Conservation (phyloP, 2,113 vertebrate species). For the Forbesichthys agassizii region DNA sequence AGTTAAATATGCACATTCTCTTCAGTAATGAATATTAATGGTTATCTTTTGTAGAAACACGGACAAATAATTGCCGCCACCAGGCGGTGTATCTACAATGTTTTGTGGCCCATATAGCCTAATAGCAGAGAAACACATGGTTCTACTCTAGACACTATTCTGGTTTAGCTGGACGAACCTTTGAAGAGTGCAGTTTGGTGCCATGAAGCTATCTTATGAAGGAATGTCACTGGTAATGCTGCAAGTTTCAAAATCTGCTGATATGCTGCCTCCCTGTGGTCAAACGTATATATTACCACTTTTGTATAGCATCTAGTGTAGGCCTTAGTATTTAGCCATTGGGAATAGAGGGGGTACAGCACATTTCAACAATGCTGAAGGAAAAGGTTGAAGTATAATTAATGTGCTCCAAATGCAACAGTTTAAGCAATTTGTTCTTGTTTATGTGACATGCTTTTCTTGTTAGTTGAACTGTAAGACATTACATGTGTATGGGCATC, state of each 20-base stretch:
- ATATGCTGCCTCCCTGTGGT: conserved; percentile 53
- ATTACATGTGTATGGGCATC: not conserved
- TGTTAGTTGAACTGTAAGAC: conserved; percentile 1
- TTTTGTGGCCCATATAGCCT: not conserved
- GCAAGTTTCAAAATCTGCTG: not conserved
- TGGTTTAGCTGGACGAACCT: no score
- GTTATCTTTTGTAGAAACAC: no score
- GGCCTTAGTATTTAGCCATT: not conserved
- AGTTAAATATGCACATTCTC: no score
- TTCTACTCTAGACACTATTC: not conserved
- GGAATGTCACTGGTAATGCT: no score
- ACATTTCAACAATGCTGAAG: not conserved
- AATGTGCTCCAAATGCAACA: conserved; percentile 2
- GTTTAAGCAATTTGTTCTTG: conserved; percentile 7
- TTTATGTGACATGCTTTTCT: conserved; percentile 12
- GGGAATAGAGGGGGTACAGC: not conserved
- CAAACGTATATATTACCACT: conserved; percentile 40
- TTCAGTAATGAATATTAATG: no score
- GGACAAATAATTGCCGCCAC: not conserved
- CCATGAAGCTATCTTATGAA: not conserved
- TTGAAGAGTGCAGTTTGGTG: not conserved
- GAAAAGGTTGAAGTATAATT: not conserved
- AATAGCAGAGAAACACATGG: no score
- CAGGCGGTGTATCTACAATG: not conserved
- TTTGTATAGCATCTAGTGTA: not conserved